Conservation (phyloP, 2,888 invertebrate species). For the Leptinotarsa tumamoca region DNA sequence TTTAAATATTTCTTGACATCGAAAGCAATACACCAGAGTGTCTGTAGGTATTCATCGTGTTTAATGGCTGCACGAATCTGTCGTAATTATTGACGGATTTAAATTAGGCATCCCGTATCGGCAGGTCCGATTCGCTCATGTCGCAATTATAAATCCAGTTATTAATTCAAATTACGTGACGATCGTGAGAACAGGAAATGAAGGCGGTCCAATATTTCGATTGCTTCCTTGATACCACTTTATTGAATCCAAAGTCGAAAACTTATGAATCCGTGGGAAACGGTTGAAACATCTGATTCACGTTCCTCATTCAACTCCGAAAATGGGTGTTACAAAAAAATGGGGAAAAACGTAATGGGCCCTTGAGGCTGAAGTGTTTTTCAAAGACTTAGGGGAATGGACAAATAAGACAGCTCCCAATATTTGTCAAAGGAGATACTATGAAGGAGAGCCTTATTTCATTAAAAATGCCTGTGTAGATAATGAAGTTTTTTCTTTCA, state of each 20-base stretch:
- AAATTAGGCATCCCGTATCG: neutral
- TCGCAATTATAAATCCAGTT: neutral
- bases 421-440: too few species aligned
- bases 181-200: slow-evolving; percentile 12
- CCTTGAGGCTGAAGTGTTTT: too few species aligned
- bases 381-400: too few species aligned
- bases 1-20: neutral
- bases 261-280: neutral
- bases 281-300: neutral
- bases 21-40: neutral
- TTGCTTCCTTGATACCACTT: neutral
- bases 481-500: too few species aligned
- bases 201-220: neutral
- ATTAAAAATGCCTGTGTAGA: too few species aligned
- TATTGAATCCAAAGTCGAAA: neutral
- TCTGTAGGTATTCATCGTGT: neutral
- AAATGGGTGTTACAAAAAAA: too few species aligned
- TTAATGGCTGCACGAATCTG: neutral
- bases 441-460: too few species aligned
- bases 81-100: neutral
- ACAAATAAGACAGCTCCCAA: too few species aligned
- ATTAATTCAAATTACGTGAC: slow-evolving; percentile 8
- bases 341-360: too few species aligned
- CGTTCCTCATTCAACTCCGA: too few species aligned
- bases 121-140: neutral